Conservation (phyloP, 2,888 invertebrate species). For the Xestia xanthographa region DNA sequence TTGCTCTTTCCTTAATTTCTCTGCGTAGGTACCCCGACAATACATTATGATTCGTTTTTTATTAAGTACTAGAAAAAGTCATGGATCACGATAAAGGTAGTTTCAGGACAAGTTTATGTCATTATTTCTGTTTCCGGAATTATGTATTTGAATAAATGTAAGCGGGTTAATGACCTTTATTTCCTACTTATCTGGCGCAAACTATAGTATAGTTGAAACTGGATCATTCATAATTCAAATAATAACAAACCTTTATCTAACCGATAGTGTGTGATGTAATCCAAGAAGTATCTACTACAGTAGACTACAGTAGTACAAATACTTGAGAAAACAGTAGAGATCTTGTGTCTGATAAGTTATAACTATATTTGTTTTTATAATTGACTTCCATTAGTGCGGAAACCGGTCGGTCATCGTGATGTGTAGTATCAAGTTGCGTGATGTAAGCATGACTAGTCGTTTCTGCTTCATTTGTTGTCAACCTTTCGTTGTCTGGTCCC, state of each 20-base stretch:
- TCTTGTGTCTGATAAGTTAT: conserved; percentile 26
- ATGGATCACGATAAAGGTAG: too few species aligned
- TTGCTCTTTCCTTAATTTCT: too few species aligned
- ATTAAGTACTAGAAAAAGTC: too few species aligned
- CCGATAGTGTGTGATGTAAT: conserved; percentile 11
- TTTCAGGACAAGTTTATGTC: too few species aligned
- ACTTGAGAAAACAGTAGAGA: conserved; percentile 25
- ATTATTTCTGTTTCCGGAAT: too few species aligned
- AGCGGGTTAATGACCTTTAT: too few species aligned
- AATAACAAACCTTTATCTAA: conserved; percentile 13
- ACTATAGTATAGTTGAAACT: conserved; percentile 12
- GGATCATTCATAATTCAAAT: conserved; percentile 30
- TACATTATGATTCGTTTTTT: too few species aligned
- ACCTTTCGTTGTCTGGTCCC: background rate
- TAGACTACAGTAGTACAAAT: conserved; percentile 12
- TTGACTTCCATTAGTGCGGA: conserved; percentile 12
- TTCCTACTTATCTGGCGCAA: too few species aligned
- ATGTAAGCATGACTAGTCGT: conserved; percentile 11
- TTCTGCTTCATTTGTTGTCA: conserved; percentile 1
- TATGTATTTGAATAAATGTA: too few species aligned
- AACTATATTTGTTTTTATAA: conserved; percentile 35
- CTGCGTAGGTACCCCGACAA: too few species aligned
- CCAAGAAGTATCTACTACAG: background rate
- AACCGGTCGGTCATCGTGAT: conserved; percentile 23
- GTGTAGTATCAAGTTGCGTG: conserved; percentile 1